These are phyloP conservation scores for Brachionus paranguensis DNA, from an alignment of 1,140 invertebrate genomes.

Conservation along the genomic window DNA sequence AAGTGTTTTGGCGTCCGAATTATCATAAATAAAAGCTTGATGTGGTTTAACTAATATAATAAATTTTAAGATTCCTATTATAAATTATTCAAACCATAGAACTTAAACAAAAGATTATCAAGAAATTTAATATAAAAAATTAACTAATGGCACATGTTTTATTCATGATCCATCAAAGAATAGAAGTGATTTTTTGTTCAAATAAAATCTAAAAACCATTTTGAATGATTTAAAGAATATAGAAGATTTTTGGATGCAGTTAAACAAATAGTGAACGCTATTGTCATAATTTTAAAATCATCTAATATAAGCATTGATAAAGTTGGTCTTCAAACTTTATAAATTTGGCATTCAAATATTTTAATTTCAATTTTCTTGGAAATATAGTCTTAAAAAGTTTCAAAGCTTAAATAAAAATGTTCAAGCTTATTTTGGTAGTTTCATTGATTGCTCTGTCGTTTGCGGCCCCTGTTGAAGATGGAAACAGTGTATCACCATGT, in stretches of 20 bases:
- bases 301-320: not conserved
- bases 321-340: slow-evolving; percentile 1
- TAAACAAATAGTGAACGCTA: not conserved
- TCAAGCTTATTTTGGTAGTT: not conserved
- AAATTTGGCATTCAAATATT: not conserved
- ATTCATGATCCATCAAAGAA: not conserved
- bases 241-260: not conserved
- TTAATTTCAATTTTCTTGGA: not conserved
- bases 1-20: not conserved
- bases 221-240: not conserved
- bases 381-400: not conserved
- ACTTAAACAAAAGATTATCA: not conserved
- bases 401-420: not conserved
- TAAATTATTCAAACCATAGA: not conserved
- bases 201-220: not conserved
- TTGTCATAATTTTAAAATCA: not conserved
- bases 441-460: not conserved
- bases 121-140: not conserved
- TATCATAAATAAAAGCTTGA: not conserved
- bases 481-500: not conserved
- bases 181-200: not conserved
- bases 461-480: not conserved
- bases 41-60: not conserved
- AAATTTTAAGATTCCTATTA: not conserved
- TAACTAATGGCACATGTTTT: not conserved